Percentiles rank a stretch among this genome's conserved stretches.
These are phyloP conservation scores for Idaea biselata DNA, from an alignment of 2,888 invertebrate species.

Conservation along the genomic window DNA sequence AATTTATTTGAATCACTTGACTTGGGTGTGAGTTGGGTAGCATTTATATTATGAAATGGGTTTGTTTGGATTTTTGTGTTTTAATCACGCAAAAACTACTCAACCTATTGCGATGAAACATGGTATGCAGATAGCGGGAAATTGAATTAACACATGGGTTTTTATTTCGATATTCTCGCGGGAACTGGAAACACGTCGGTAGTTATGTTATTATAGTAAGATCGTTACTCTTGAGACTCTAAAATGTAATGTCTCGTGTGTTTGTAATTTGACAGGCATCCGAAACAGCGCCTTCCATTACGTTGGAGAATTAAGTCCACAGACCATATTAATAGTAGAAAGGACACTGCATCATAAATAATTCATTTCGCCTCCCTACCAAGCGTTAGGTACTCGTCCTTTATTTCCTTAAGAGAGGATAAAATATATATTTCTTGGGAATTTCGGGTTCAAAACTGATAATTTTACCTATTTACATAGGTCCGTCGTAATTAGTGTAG, in stretches of 20 bases:
- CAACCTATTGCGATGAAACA: too few relatives aligned
- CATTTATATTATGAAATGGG: too few relatives aligned
- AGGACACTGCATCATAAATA: slow-evolving; percentile 15
- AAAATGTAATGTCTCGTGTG: background rate
- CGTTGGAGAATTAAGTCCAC: background rate
- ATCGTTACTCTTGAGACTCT: background rate
- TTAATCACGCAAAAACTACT: too few relatives aligned
- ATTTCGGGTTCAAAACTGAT: too few relatives aligned
- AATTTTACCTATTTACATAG: too few relatives aligned
- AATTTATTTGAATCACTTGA: too few relatives aligned
- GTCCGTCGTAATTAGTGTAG: too few relatives aligned
- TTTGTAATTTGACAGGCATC: background rate
- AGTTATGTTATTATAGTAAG: background rate
- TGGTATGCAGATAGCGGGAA: too few relatives aligned
- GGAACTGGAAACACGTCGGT: background rate
- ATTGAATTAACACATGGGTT: too few relatives aligned
- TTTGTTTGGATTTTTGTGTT: too few relatives aligned
- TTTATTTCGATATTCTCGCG: background rate
- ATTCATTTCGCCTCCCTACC: slow-evolving; percentile 11
- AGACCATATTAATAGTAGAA: slow-evolving; percentile 14
- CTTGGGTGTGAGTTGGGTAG: too few relatives aligned
- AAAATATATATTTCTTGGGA: too few relatives aligned
- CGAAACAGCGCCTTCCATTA: slow-evolving; percentile 2
- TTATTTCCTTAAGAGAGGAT: background rate
- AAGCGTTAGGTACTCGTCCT: background rate